These are phyloP conservation scores for Pygoscelis antarcticus DNA, from an alignment of 2,113 vertebrate species.

Conservation along the genomic window DNA sequence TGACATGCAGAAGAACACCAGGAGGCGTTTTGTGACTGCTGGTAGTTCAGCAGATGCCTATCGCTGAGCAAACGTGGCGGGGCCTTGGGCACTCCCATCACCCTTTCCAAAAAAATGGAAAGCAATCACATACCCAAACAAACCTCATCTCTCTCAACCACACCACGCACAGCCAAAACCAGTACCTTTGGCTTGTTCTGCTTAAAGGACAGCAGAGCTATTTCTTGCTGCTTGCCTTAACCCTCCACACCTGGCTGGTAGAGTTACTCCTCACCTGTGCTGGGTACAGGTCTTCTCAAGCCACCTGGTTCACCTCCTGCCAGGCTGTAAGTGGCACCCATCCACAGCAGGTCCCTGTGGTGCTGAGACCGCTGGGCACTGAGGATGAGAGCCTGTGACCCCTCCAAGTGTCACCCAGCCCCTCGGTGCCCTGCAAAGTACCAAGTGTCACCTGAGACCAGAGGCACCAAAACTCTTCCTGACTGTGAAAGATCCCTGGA, in stretches of 20 bases:
- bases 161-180: not conserved
- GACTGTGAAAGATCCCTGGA: not conserved
- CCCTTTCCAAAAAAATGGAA: not conserved
- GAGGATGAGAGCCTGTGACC: accelerated
- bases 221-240: not conserved
- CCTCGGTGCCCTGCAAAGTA: not conserved
- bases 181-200: not conserved
- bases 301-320: not conserved
- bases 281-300: not conserved
- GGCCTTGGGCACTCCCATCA: not conserved
- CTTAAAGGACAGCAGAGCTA: not conserved
- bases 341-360: not conserved
- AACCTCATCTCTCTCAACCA: not conserved
- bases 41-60: not conserved
- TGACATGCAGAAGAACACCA: not conserved
- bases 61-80: accelerated
- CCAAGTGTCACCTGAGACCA: not conserved
- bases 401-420: not conserved
- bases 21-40: not conserved
- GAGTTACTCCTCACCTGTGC: not conserved
- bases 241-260: not conserved
- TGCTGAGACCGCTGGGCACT: not conserved
- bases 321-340: not conserved
- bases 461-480: not conserved
- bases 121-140: not conserved